Evolutionary conservation across 1,140 invertebrate species (phyloP).

Genomic region (Tetranychus urticae): DNA sequence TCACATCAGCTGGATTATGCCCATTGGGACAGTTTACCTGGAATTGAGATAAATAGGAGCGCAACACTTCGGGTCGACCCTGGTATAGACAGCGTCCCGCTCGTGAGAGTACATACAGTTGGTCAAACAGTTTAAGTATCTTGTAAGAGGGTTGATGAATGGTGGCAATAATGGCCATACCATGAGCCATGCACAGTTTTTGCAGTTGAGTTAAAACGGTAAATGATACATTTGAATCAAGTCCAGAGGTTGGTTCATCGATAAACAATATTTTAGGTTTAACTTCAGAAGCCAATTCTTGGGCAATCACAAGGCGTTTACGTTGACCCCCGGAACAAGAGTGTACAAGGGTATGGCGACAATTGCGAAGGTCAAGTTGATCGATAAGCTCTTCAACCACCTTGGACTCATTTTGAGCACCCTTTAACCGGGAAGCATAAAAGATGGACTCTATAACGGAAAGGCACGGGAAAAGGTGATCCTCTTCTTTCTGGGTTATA

Average conservation of each 20-base stretch:
- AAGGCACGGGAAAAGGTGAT: conserved; percentile 60
- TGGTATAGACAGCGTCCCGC: conserved; percentile 15
- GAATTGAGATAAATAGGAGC: background rate
- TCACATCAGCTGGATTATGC: conserved; percentile 2
- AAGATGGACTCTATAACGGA: conserved; percentile 32
- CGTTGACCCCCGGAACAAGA: conserved; percentile 46
- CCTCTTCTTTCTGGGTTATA: conserved; percentile 33
- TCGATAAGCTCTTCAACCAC: conserved; percentile 34
- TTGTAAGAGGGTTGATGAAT: conserved; percentile 9
- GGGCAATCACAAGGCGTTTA: conserved; percentile 74
- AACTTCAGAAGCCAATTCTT: conserved; percentile 30
- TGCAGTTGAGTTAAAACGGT: background rate
- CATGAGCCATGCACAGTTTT: background rate
- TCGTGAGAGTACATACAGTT: conserved; percentile 6
- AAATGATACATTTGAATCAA: conserved; percentile 33
- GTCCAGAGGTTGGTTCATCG: conserved; percentile 22
- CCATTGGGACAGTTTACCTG: background rate
- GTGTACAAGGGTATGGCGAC: conserved; percentile 1
- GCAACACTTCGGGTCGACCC: conserved; percentile 12
- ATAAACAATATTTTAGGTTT: conserved; percentile 8
- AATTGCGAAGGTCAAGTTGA: background rate
- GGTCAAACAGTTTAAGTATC: conserved; percentile 5
- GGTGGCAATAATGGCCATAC: conserved; percentile 2
- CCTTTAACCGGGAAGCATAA: background rate
- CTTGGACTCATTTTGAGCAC: conserved; percentile 36